Base-by-base conservation (phyloP, 2,888 invertebrate species). In the Drosophila subsilvestris region DNA sequence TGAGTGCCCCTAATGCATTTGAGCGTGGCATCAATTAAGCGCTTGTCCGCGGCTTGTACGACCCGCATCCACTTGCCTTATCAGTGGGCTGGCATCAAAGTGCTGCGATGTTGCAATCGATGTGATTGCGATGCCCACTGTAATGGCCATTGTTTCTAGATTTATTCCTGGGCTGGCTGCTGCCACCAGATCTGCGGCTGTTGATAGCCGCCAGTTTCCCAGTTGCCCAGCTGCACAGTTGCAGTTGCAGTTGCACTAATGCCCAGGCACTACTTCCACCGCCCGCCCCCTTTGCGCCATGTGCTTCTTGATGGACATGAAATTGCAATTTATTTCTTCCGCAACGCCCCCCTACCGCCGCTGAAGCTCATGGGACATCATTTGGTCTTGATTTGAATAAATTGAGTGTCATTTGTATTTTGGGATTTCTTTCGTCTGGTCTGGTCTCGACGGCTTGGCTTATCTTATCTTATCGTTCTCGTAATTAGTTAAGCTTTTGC, bases 341-440 rank as follows among this genome's bases (percentile, higher is more conserved):
- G 27, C 27, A 9, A 6, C 2, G 27, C 27, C 27, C n/a, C n/a
- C 37, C 14, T 0, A 14, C 54, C 60, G 59, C 44, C 51, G 17
- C 25, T 25, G 25, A 1, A 8, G 56, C 63, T 43, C 45, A 14
- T 32, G 66, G 54, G 68, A 59, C 55, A 58, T 66, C 77, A 70
- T 69, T 81, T 76, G 66, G 79, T 76, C 80, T 88, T 88, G 88
- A 88, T 86, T 88, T 88, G 88, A 85, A 86, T 86, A 86, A 86
- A 86, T 86, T 88, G 88, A 79, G 79, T 77, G 88, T 86, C 86
- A 86, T 86, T 86, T 86, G 88, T 86, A 79, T 86, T 79, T 37
- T 82, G 79, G 78, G 71, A 86, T 84, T 76, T 76, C 65, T 70
- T 69, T 74, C 74, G 65, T 71, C 79, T 79, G 66, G 63, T 20